A percentile compares a stretch with the other conserved stretches of the same genome.
Evolutionary conservation across 92 coral and sea anemone species (phyloP).

Genomic region (Pocillopora meandrina): DNA sequence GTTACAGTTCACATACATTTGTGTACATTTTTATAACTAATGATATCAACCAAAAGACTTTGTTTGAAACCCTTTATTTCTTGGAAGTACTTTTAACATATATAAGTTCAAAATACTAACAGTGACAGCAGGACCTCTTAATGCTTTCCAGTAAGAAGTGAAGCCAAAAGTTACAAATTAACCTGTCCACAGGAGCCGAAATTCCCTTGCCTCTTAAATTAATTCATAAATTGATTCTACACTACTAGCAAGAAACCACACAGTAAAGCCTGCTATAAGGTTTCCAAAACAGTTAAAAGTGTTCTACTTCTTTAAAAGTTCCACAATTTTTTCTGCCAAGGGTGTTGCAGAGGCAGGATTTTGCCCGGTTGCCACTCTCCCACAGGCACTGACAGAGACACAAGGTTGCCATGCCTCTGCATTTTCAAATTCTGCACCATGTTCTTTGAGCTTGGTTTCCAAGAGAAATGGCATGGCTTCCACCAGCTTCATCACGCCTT

Average conservation of each 20-base stretch:
- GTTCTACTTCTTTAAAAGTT: conserved; percentile 57
- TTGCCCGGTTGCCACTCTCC: conserved; percentile 86
- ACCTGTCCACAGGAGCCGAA: too few species aligned
- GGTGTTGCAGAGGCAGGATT: conserved; percentile 95
- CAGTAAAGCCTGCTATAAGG: not conserved
- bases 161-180: too few species aligned
- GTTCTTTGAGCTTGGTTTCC: conserved; percentile 75
- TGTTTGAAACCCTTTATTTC: not conserved
- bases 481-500: conserved; percentile 55
- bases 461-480: conserved; percentile 89
- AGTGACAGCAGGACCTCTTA: not conserved
- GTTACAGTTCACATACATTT: too few species aligned
- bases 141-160: too few species aligned
- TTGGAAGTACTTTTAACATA: not conserved
- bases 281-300: not conserved
- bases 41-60: too few species aligned
- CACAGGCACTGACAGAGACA: conserved; percentile 51
- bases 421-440: conserved; percentile 77
- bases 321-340: conserved; percentile 74
- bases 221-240: too few species aligned
- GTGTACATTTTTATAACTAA: too few species aligned
- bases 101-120: not conserved
- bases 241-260: too few species aligned
- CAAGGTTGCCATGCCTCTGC: conserved; percentile 54
- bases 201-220: too few species aligned